phyloP scores from a whole-genome alignment of 2,888 invertebrate genomes.

The Melieria picta region DNA sequence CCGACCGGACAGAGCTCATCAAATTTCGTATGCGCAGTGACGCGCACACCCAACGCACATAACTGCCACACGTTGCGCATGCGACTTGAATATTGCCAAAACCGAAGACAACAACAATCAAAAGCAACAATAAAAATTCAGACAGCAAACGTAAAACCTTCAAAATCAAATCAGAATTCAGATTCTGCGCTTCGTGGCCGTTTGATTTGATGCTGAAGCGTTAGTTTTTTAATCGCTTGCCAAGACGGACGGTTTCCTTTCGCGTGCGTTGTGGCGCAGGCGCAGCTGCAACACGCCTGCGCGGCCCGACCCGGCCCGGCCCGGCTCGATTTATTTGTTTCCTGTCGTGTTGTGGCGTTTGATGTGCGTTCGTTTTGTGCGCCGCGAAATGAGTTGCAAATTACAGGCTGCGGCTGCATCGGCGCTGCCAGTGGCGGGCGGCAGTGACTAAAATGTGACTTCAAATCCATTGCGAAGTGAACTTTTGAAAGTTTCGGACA shows the following conservation, averaged over 20 bases:
- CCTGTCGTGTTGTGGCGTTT: constrained; percentile 18
- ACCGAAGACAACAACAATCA: not conserved
- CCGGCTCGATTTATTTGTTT: constrained; percentile 21
- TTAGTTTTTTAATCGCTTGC: no score
- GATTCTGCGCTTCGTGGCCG: no score
- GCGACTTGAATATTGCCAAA: constrained; percentile 24
- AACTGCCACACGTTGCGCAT: constrained; percentile 20
- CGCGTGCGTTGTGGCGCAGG: no score
- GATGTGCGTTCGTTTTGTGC: not conserved
- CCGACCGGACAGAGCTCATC: not conserved
- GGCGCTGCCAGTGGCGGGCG: not conserved
- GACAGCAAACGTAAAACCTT: not conserved
- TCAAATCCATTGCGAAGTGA: no score
- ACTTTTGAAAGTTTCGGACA: not conserved
- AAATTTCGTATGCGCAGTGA: not conserved
- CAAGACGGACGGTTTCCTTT: no score
- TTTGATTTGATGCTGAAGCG: no score
- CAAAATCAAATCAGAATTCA: no score
- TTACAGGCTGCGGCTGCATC: constrained; percentile 17
- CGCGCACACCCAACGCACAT: not conserved
- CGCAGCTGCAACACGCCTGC: no score
- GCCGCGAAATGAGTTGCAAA: constrained; percentile 5
- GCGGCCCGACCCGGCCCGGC: not conserved
- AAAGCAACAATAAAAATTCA: not conserved
- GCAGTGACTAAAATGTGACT: no score